Conservation (phyloP, 2,888 invertebrate species). For the Parnassius orleans region DNA sequence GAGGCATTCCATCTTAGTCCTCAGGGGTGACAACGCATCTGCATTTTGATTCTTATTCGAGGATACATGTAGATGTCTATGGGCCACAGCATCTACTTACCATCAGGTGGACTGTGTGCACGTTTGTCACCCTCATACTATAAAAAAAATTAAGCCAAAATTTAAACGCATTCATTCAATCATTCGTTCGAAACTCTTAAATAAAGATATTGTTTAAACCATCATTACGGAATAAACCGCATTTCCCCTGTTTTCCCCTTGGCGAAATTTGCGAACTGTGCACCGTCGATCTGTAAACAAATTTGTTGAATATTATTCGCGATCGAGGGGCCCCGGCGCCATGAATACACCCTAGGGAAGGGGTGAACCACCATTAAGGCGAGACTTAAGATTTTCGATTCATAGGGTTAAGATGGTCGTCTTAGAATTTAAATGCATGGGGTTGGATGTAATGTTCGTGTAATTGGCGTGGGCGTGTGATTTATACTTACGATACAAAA, state of each 20-base stretch:
- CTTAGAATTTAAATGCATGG: conserved; percentile 55
- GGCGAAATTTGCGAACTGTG: conserved; percentile 40
- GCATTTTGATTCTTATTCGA: too few relatives aligned
- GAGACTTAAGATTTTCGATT: conserved; percentile 65
- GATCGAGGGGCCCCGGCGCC: conserved; percentile 45
- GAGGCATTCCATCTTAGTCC: too few relatives aligned
- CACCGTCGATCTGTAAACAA: conserved; percentile 72
- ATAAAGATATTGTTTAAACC: conserved; percentile 26
- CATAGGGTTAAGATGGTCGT: conserved; percentile 58
- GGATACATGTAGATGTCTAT: too few relatives aligned
- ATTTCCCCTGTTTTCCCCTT: conserved; percentile 35
- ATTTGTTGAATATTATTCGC: conserved; percentile 75
- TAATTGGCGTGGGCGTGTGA: conserved; percentile 49
- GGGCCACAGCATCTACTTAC: too few relatives aligned
- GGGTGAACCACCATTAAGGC: conserved; percentile 60
- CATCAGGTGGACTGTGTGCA: too few relatives aligned
- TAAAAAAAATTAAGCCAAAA: too few relatives aligned
- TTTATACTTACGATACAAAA: conserved; percentile 16
- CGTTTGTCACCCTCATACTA: too few relatives aligned
- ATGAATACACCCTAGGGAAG: conserved; percentile 63
- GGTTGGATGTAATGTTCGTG: conserved; percentile 39
- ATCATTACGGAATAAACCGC: conserved; percentile 25
- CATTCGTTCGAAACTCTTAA: neutral
- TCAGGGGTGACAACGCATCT: too few relatives aligned
- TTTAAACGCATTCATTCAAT: too few relatives aligned